Evolutionary conservation across 2,797 vertebrate genomes (phyloP).

Genomic region (Balearica regulorum): DNA sequence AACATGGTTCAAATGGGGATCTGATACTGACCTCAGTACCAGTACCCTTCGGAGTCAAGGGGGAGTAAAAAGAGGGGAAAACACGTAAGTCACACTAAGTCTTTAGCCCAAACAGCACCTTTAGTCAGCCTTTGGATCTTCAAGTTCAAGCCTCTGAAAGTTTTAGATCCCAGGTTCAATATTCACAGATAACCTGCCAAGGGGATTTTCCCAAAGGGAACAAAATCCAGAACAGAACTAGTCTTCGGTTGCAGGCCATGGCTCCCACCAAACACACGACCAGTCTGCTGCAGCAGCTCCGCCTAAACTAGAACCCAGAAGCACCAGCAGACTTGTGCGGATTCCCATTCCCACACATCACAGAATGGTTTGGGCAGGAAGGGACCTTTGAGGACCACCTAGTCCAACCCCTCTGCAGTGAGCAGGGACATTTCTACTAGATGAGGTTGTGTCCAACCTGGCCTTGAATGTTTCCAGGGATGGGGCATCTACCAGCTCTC

Average conservation of each 20-base stretch:
- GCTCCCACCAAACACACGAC: neutral
- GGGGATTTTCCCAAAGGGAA: neutral
- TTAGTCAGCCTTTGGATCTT: neutral
- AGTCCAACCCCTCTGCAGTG: neutral
- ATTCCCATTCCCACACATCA: neutral
- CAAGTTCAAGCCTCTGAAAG: neutral
- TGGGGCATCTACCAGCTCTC: neutral
- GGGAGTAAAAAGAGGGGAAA: neutral
- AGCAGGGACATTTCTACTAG: neutral
- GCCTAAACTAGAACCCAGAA: neutral
- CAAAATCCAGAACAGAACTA: neutral
- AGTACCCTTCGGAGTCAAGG: neutral
- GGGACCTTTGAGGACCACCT: neutral
- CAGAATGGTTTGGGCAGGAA: neutral
- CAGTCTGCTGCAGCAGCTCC: neutral
- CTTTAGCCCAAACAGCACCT: neutral
- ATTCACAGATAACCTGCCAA: neutral
- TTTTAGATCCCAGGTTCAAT: neutral
- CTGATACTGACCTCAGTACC: neutral
- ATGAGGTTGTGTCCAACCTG: neutral
- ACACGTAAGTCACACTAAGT: neutral
- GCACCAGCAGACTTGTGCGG: neutral
- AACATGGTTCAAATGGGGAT: neutral
- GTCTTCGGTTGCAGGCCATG: rapidly evolving
- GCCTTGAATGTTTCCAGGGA: neutral